Evolutionary conservation across 2,797 vertebrate genomes (phyloP), one percentile per base, ranked within the genome.

Genomic region (Chanos chanos): DNA sequence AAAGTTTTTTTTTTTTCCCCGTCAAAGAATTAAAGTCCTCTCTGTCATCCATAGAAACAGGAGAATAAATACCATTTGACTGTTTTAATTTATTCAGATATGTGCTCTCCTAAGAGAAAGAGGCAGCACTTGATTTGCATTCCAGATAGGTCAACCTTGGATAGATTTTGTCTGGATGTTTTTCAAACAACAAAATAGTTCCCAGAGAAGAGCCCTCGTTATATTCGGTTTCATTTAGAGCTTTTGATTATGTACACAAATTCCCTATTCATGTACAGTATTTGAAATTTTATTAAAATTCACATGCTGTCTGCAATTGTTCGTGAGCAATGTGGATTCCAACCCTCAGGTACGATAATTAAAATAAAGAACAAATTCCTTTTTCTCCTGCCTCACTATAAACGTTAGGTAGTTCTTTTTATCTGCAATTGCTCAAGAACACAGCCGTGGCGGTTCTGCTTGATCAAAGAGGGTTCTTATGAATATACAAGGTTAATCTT

Each of bases 291-390:
- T 83, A 85, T 80, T 83, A 74, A 75, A 70, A 76, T 75, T 70
- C 64, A 73, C 34, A 73, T 66, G 54, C 68, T 71, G 5, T 70
- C 64, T 70, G 61, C 63, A 66, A 12, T 77, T 71, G 70, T 71
- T 77, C 57, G 69, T 40, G 10, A 25, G 75, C 72, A 64, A 27
- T 60, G 64, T 67, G 59, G 62, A 76, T 78, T 63, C 69, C 71
- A 13, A 39, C 77, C 70, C 73, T 62, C 74, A 82, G 81, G 81
- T 84, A 79, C 78, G 67, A 64, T 76, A 84, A 80, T 86, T 86
- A 85, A 73, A 77, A 80, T 72, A 62, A 68, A 69, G 39, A 36
- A 10, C 22, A 7, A 5, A 62, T 49, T 64, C 47, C 66, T 65
- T 67, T 45, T 70, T n/a, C 64, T 34, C 51, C n/a, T 50, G 48